These are phyloP conservation scores for Zosterops hypoxanthus DNA, from an alignment of 2,113 vertebrate genomes.

Conservation along the genomic window DNA sequence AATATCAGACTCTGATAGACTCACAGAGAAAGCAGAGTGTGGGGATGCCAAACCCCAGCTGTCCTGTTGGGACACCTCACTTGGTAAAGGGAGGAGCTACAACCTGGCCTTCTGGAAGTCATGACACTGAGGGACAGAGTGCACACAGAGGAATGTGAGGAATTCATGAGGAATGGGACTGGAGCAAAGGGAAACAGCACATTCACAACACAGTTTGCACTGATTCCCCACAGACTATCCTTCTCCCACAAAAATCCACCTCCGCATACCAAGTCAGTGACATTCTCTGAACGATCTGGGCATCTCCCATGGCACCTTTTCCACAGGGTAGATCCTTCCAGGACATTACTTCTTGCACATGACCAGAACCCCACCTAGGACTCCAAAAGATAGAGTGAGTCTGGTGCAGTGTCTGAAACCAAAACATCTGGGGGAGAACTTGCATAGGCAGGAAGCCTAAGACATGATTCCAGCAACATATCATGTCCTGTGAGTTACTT, in stretches of 20 bases:
- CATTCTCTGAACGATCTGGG: accelerated
- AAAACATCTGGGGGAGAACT: not conserved
- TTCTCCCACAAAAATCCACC: not conserved
- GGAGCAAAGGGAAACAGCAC: not conserved
- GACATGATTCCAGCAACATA: not conserved
- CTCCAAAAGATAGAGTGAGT: not conserved
- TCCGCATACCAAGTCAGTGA: not conserved
- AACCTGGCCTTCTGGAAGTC: not conserved
- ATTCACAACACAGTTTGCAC: not conserved
- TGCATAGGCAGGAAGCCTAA: not conserved
- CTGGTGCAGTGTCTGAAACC: not conserved
- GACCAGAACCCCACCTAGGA: not conserved
- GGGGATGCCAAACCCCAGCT: not conserved
- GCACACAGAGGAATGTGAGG: no score
- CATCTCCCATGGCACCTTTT: not conserved
- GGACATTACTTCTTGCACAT: not conserved
- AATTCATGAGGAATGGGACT: not conserved
- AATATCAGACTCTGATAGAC: not conserved
- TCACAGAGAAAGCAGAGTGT: not conserved
- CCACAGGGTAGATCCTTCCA: not conserved
- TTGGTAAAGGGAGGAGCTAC: not conserved
- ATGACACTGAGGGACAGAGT: not conserved
- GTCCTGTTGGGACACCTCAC: not conserved
- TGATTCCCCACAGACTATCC: not conserved
- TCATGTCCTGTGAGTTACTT: accelerated